Percentiles rank a stretch among this genome's conserved stretches.
Evolutionary conservation across 1,140 invertebrate species (phyloP).

Genomic region (Ditylenchus dipsaci): DNA sequence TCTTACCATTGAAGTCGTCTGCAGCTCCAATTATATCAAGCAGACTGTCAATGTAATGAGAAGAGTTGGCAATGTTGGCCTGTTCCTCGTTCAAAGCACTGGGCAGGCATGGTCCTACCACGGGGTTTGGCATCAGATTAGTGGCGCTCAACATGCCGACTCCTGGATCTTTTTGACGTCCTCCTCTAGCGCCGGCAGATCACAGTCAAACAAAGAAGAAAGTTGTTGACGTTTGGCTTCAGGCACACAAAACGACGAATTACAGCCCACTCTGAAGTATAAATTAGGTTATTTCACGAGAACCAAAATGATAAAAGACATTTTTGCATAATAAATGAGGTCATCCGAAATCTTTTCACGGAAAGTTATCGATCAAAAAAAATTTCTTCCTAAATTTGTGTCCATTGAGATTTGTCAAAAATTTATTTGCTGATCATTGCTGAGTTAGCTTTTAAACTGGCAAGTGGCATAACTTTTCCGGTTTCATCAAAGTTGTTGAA

Average conservation of each 20-base stretch:
- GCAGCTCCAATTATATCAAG: background rate
- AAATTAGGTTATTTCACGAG: background rate
- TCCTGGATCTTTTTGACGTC: background rate
- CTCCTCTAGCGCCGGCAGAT: background rate
- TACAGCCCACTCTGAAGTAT: background rate
- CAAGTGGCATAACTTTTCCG: no score
- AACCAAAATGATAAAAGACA: no score
- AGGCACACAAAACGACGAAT: background rate
- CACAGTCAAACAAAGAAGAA: background rate
- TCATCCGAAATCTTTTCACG: no score
- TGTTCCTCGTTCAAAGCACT: background rate
- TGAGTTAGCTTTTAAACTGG: no score
- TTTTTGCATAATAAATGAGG: no score
- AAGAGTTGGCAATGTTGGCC: background rate
- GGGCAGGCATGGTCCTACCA: background rate
- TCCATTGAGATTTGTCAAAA: no score
- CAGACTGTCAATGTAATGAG: background rate
- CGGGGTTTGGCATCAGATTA: background rate
- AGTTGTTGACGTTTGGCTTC: slow-evolving; percentile 1
- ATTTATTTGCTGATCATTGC: no score
- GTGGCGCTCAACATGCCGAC: background rate
- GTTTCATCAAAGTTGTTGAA: no score
- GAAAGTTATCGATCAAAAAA: no score
- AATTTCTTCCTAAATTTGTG: no score
- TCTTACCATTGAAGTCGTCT: no score